phyloP scores from a whole-genome alignment of 2,797 vertebrate genomes.

The Acridotheres tristis region DNA sequence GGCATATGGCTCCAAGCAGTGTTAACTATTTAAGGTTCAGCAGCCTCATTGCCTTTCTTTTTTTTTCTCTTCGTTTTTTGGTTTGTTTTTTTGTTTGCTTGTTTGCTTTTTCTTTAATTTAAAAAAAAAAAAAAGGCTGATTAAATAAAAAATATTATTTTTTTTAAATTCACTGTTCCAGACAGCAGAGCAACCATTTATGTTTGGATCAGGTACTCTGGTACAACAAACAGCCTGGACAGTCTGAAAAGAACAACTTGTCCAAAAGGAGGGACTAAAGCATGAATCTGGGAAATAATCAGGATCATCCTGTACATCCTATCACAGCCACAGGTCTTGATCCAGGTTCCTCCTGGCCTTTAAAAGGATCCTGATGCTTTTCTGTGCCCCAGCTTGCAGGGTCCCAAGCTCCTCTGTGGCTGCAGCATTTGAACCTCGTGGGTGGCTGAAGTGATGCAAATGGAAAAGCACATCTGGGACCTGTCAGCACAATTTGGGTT shows the following conservation, averaged over 20 bases:
- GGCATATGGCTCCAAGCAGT: not conserved
- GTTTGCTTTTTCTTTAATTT: not conserved
- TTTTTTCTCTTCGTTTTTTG: no score
- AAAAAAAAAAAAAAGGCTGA: not conserved
- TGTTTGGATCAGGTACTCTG: not conserved
- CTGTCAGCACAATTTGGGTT: not conserved
- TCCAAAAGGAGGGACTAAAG: not conserved
- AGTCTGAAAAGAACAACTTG: accelerated
- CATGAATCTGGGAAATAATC: not conserved
- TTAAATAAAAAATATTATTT: not conserved
- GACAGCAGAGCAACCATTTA: not conserved
- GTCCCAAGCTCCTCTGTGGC: not conserved
- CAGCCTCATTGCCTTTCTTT: not conserved
- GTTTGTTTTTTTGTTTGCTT: no score
- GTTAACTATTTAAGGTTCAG: not conserved
- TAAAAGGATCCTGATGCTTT: not conserved
- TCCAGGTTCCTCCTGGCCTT: not conserved
- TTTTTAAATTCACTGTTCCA: not conserved
- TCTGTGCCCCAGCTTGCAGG: not conserved
- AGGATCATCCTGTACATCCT: not conserved
- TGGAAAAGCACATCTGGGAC: not conserved
- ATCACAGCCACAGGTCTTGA: not conserved
- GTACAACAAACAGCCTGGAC: not conserved
- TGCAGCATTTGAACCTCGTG: not conserved
- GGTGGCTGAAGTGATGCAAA: not conserved